Evolutionary conservation across 2,888 invertebrate species (phyloP).

Genomic region (Hypsopygia costalis): DNA sequence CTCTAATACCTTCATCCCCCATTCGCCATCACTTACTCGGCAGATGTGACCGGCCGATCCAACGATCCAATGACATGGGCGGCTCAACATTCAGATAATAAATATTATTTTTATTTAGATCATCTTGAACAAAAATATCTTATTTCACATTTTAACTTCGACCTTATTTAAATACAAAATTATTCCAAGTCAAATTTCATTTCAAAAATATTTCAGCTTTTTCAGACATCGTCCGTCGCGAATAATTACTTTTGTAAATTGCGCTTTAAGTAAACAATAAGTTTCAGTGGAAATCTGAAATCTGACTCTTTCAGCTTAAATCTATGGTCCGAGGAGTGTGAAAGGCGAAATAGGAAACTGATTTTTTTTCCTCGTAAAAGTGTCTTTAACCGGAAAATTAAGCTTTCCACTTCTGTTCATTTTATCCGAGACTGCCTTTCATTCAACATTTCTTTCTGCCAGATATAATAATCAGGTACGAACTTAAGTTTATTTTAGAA

Average conservation of each 20-base stretch:
- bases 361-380: conserved; percentile 16
- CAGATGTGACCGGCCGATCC: too few species aligned
- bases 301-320: not conserved
- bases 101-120: too few species aligned
- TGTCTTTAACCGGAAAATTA: conserved; percentile 64
- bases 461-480: conserved; percentile 10
- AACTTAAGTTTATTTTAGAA: not conserved
- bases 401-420: conserved; percentile 56
- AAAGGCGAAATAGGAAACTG: conserved; percentile 12
- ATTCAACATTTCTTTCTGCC: conserved; percentile 30
- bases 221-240: not conserved
- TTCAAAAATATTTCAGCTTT: too few species aligned
- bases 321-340: conserved; percentile 5
- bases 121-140: too few species aligned
- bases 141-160: too few species aligned
- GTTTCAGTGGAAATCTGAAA: not conserved
- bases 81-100: too few species aligned
- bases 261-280: not conserved
- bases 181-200: too few species aligned
- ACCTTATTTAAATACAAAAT: too few species aligned
- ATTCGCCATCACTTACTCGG: too few species aligned
- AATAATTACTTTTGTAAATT: not conserved
- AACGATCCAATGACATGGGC: too few species aligned
- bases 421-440: conserved; percentile 34
- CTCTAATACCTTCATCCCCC: too few species aligned